These are phyloP conservation scores for Eulacestoma nigropectus DNA, from an alignment of 2,113 vertebrate species.

Conservation along the genomic window DNA sequence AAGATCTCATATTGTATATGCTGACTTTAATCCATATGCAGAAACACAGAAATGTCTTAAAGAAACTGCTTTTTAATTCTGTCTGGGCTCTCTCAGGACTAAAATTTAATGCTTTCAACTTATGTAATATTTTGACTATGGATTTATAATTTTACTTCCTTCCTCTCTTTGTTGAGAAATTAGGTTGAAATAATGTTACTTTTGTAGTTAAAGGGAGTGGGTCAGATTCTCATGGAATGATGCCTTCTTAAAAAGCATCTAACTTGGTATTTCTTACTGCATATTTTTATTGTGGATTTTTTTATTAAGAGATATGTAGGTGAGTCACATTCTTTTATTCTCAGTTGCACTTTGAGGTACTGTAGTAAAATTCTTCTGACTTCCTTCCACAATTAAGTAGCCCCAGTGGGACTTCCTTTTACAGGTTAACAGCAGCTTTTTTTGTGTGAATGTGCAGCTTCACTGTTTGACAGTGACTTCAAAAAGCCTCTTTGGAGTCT, in stretches of 20 bases:
- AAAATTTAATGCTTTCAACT: not conserved
- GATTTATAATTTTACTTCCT: not conserved
- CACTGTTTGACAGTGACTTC: not conserved
- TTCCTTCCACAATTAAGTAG: constrained; percentile 12
- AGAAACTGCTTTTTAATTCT: not conserved
- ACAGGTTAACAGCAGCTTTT: constrained; percentile 13
- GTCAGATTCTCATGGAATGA: not conserved
- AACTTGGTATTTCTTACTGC: not conserved
- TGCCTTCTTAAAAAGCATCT: not conserved
- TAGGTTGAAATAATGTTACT: not conserved
- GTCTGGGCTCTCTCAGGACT: not conserved
- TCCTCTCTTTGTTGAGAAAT: not conserved
- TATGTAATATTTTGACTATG: not conserved
- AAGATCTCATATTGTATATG: not conserved
- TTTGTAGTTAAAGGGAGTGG: not conserved
- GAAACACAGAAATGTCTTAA: not conserved
- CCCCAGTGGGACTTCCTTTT: constrained; percentile 12
- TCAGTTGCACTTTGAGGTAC: not conserved
- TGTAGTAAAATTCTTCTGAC: not conserved
- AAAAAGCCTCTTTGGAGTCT: not conserved
- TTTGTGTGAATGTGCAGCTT: not conserved
- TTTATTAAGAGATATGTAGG: not conserved
- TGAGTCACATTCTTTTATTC: not conserved
- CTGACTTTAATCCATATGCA: not conserved
- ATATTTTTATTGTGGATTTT: not conserved